Evolutionary conservation across 2,797 vertebrate species (phyloP), one percentile per base, ranked within the genome.

Genomic region (Enoplosus armatus): DNA sequence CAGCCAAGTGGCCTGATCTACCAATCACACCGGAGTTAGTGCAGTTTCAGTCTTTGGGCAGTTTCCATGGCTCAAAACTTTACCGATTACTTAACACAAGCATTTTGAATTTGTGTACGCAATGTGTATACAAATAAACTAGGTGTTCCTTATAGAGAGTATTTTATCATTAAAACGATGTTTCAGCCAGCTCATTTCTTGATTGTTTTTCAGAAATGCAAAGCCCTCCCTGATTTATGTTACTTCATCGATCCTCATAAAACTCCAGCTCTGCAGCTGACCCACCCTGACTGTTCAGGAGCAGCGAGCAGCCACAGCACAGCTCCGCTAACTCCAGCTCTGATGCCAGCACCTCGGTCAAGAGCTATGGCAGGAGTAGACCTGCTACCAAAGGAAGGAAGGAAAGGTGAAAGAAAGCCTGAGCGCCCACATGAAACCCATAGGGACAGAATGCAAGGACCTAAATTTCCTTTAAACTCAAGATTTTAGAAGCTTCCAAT

Each of bases 161-260:
- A 26, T 16, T 55, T n/a, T n/a, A n/a, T n/a, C n/a, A n/a, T n/a
- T n/a, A n/a, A n/a, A n/a, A n/a, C n/a, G n/a, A n/a, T 15, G 41
- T 43, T 50, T 51, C 15, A 8, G 39, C 51, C 15, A 20, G n/a
- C 5, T 56, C 7, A 8, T 29, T 39, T 51, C 35, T 31, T 41
- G 0, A n/a, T 66, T 6, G 56, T 53, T 39, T 58, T 6, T 71
- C 6, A 14, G 27, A 58, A 58, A 61, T 51, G 48, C 56, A 67
- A 68, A 50, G 27, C 27, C 56, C 27, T 27, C 14, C 18, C 51
- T 75, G 54, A 37, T 4, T n/a, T 64, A 45, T 60, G 56, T 72
- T 68, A 39, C 37, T 54, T 69, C 37, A 51, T 70, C 22, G 59
- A 58, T 53, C 58, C 65, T 69, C 61, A 51, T 68, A 72, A 72